Percentiles rank a stretch among this genome's conserved stretches.
These are phyloP conservation scores for Trachymyrmex cornetzi DNA, from an alignment of 1,140 invertebrate genomes.

Conservation along the genomic window DNA sequence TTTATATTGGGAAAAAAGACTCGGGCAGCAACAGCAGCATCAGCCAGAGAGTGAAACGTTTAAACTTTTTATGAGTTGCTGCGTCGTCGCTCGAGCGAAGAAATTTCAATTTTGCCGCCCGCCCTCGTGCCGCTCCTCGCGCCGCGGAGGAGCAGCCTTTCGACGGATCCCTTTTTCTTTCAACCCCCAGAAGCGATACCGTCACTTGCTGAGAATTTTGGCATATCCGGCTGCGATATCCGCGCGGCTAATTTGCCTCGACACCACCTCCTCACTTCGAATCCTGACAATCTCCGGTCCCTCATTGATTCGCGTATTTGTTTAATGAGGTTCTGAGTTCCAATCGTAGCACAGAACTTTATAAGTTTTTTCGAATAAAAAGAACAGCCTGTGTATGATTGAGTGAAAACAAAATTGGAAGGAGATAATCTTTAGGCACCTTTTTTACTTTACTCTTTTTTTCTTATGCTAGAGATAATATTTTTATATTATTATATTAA, in stretches of 20 bases:
- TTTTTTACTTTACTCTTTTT: not conserved
- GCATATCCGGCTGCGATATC: conserved; percentile 60
- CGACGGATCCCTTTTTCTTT: conserved; percentile 48
- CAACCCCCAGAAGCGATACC: conserved; percentile 27
- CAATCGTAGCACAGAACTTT: not conserved
- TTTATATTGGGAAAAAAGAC: conserved; percentile 85
- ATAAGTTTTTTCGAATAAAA: conserved; percentile 16
- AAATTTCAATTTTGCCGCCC: conserved; percentile 86
- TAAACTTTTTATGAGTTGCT: conserved; percentile 87
- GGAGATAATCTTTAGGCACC: not conserved
- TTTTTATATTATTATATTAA: not conserved
- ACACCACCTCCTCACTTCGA: conserved; percentile 30
- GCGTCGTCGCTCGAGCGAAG: conserved; percentile 85
- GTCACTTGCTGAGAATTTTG: conserved; percentile 49
- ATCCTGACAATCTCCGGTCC: not conserved
- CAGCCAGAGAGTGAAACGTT: conserved; percentile 84
- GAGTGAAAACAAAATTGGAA: not conserved
- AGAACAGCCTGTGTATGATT: not conserved
- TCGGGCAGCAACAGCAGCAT: conserved; percentile 74
- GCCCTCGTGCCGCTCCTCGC: conserved; percentile 56
- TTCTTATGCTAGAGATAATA: not conserved
- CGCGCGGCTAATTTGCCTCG: conserved; percentile 53
- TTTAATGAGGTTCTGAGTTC: conserved; percentile 30
- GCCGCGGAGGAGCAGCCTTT: conserved; percentile 40
- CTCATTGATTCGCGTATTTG: conserved; percentile 21